A percentile compares a stretch with the other conserved stretches of the same genome.
phyloP scores from a whole-genome alignment of 1,140 invertebrate species.

The Chlorops oryzae region DNA sequence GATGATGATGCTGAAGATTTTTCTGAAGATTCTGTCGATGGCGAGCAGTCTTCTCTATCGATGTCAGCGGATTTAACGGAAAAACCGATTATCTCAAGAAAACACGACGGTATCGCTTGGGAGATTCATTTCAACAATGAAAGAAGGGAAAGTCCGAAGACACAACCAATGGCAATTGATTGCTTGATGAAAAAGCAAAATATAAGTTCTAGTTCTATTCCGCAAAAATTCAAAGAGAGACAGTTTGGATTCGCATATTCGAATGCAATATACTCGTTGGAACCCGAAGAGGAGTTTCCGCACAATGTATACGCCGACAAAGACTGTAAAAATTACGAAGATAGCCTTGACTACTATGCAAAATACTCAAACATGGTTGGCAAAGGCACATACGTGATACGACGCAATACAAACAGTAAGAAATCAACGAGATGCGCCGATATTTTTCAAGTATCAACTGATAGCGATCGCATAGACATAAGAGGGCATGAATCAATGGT shows the following conservation, averaged over 20 bases:
- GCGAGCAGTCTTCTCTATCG: conserved; percentile 56
- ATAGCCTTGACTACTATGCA: no score
- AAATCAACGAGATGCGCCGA: no score
- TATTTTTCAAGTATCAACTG: conserved; percentile 6
- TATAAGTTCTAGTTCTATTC: no score
- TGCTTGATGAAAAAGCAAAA: no score
- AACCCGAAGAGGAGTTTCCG: no score
- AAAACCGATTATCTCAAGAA: conserved; percentile 51
- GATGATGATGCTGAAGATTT: conserved; percentile 52
- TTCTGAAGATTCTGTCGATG: conserved; percentile 76
- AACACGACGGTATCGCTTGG: conserved; percentile 74
- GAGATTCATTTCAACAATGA: conserved; percentile 70
- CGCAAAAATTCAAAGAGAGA: no score
- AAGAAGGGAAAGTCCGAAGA: no score
- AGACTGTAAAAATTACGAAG: no score
- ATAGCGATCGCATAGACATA: conserved; percentile 2
- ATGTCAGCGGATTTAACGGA: conserved; percentile 19
- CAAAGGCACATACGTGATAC: conserved; percentile 41
- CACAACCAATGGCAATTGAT: no score
- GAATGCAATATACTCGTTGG: no score
- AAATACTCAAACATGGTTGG: conserved; percentile 40
- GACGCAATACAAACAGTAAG: conserved; percentile 27
- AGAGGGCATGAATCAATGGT: conserved; percentile 2
- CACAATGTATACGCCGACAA: no score
- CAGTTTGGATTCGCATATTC: no score